Conservation (phyloP, 1,140 invertebrate genomes). For the Lepidostoma basale region DNA sequence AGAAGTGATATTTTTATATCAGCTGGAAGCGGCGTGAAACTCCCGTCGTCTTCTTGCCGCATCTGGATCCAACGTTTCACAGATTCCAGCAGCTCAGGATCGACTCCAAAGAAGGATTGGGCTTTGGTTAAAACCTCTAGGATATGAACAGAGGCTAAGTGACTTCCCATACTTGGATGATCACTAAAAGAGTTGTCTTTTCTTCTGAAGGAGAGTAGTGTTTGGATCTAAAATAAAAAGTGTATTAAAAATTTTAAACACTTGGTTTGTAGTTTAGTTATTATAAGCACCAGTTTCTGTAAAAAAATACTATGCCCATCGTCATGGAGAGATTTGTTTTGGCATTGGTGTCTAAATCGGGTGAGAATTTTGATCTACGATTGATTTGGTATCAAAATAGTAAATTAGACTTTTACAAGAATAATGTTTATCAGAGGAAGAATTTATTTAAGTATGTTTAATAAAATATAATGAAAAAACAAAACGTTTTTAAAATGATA, state of each 20-base stretch:
- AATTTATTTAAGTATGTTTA: too few species aligned
- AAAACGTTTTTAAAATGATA: too few species aligned
- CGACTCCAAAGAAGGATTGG: conserved; percentile 64
- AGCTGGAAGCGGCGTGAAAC: conserved; percentile 62
- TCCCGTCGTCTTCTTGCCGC: conserved; percentile 65
- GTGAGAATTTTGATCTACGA: too few species aligned
- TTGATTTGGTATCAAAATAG: too few species aligned
- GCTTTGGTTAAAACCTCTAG: conserved; percentile 65
- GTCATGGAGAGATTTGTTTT: too few species aligned
- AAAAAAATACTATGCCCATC: too few species aligned
- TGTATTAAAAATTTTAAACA: background rate
- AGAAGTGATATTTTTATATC: conserved; percentile 63
- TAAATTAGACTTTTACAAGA: too few species aligned
- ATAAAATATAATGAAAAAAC: too few species aligned
- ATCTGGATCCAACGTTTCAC: conserved; percentile 66
- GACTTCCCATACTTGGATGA: conserved; percentile 65
- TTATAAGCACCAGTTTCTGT: too few species aligned
- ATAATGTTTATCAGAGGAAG: too few species aligned
- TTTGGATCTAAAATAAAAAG: conserved; percentile 61
- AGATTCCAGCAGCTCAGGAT: conserved; percentile 62
- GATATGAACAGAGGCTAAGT: conserved; percentile 62
- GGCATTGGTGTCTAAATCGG: too few species aligned
- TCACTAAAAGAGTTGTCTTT: conserved; percentile 68
- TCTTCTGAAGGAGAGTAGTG: conserved; percentile 64
- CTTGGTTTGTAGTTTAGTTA: too few species aligned